Percentiles rank a stretch among this genome's conserved stretches.
These are phyloP conservation scores for Chrysina gloriosa DNA, from an alignment of 2,888 invertebrate species.

Conservation along the genomic window DNA sequence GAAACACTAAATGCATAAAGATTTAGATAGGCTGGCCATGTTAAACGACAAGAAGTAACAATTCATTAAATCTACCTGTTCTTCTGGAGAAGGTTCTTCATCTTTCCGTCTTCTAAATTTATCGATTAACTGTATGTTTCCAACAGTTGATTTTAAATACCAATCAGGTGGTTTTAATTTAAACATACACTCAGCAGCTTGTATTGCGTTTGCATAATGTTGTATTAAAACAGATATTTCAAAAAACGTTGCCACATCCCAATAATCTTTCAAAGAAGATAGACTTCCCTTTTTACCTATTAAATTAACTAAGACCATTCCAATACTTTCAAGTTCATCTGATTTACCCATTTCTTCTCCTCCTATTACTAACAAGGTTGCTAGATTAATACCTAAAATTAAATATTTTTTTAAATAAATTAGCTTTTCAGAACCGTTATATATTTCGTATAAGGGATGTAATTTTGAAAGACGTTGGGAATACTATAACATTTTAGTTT, in stretches of 20 bases:
- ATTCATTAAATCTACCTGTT: constrained; percentile 73
- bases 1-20: too few species aligned
- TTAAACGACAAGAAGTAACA: too few species aligned
- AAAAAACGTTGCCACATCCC: constrained; percentile 99
- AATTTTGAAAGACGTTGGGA: too few species aligned
- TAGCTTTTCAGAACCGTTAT: too few species aligned
- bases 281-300: constrained; percentile 98
- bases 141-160: constrained; percentile 97
- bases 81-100: constrained; percentile 81
- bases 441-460: too few species aligned
- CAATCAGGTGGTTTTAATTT: constrained; percentile 90
- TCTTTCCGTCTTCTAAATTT: constrained; percentile 86
- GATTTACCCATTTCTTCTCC: constrained; percentile 95
- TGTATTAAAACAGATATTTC: constrained; percentile 98
- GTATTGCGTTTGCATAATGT: constrained; percentile 96
- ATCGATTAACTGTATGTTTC: constrained; percentile 94
- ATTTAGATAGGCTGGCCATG: too few species aligned
- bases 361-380: constrained; percentile 94
- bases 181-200: constrained; percentile 96
- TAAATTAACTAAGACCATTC: constrained; percentile 94
- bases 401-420: too few species aligned
- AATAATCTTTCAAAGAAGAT: constrained; percentile 93
- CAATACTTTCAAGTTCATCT: constrained; percentile 91
- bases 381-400: constrained; percentile 86
- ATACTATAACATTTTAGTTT: too few species aligned